These are phyloP conservation scores for Melangyna quadrimaculata DNA, from an alignment of 2,888 invertebrate species.

Conservation along the genomic window DNA sequence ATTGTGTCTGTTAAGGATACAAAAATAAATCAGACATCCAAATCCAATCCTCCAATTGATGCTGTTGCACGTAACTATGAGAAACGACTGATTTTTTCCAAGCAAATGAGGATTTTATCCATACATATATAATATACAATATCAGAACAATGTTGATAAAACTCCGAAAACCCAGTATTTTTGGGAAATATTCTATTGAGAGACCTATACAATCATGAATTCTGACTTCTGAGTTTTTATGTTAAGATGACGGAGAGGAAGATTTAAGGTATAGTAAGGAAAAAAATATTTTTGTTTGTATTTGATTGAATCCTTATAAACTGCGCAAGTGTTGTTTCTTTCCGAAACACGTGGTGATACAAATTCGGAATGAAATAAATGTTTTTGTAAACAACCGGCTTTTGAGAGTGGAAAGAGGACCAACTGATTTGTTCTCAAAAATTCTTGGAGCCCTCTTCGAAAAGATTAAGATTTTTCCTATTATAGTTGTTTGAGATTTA, in stretches of 20 bases:
- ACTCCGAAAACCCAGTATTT: slow-evolving; percentile 10
- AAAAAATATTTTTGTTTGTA: neutral
- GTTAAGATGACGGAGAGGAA: neutral
- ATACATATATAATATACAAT: neutral
- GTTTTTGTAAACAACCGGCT: slow-evolving; percentile 14
- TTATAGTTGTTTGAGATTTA: no score
- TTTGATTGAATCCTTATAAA: neutral
- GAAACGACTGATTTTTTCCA: neutral
- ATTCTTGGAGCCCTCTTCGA: no score
- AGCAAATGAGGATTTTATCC: neutral
- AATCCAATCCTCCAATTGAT: neutral
- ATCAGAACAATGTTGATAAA: neutral
- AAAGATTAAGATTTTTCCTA: no score
- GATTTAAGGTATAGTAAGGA: no score
- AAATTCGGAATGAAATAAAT: neutral
- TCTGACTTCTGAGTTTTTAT: neutral
- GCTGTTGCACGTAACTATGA: neutral
- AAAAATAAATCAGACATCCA: neutral
- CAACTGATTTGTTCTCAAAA: no score
- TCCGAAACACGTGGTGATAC: slow-evolving; percentile 18
- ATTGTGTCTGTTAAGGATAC: neutral
- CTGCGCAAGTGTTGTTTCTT: neutral
- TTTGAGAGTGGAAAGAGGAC: neutral
- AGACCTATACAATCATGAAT: neutral
- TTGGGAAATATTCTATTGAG: neutral